Evolutionary conservation across 2,797 vertebrate genomes (phyloP), one percentile per base, ranked within the genome.

Genomic region (Nyctibius grandis): DNA sequence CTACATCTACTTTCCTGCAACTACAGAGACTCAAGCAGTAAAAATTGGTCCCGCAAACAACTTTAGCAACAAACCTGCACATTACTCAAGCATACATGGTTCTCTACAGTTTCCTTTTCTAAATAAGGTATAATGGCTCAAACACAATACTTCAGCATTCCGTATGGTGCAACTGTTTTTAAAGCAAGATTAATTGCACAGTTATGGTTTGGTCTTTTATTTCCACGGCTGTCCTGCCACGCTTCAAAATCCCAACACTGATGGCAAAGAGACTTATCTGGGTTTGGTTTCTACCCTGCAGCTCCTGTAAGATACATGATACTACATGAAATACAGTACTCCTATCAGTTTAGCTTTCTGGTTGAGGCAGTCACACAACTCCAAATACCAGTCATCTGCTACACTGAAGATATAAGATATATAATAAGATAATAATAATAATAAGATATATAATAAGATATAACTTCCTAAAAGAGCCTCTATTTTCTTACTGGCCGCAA

Each of bases 11-110:
- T 11, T 80, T 54, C 31, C 19, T 38, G 10, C 21, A 77, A 61
- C 57, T 36, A 75, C 34, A 85, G 23, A 78, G 26, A 50, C 8
- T 72, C 19, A 68, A 76, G 26, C 12, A 81, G 45, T n/a, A 50
- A 91, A 89, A 94, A 77, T 0, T 53, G 26, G 40, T 77, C 44
- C 45, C 31, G 56, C 10, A 56, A 54, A 21, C 10, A 76, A 48
- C 25, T 69, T 73, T 1, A 79, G 47, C 6, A 16, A 38, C 20
- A 85, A 82, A 76, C 9, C 19, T 56, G 18, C 34, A 15, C 11
- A 17, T 76, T 81, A 73, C 17, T 85, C 45, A 61, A 59, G 12
- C 3, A n/a, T 25, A 59, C 6, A 42, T 0, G 0, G 3, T 33
- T 90, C 81, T 90, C 44, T 56, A 42, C 48, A 51, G 19, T 34